These are phyloP conservation scores for Eucera pruinosa DNA, from an alignment of 2,888 invertebrate species.

Conservation along the genomic window DNA sequence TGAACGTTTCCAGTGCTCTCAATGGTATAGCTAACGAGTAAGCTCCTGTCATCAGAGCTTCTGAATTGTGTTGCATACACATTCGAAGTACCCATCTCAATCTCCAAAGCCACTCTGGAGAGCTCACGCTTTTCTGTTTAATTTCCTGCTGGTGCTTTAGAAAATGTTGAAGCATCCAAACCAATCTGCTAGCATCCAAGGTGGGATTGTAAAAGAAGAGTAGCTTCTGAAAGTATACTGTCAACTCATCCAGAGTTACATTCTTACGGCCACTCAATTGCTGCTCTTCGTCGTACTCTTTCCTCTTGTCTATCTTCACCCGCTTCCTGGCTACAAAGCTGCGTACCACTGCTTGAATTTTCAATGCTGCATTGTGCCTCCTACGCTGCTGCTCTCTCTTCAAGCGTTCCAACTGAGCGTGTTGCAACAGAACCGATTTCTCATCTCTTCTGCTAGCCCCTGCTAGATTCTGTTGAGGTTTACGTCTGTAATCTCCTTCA, in stretches of 20 bases:
- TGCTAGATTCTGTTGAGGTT: conserved; percentile 95
- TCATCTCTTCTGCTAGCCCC: conserved; percentile 92
- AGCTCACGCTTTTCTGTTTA: conserved; percentile 77
- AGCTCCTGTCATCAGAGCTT: conserved; percentile 71
- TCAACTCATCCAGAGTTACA: conserved; percentile 85
- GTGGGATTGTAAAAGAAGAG: conserved; percentile 91
- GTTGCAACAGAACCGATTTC: conserved; percentile 90
- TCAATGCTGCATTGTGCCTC: conserved; percentile 90
- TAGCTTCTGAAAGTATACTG: conserved; percentile 88
- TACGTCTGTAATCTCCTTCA: conserved; percentile 95
- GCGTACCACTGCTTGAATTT: conserved; percentile 92
- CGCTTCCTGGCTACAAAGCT: conserved; percentile 90
- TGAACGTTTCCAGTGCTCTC: conserved; percentile 92
- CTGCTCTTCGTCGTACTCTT: conserved; percentile 89
- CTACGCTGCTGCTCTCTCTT: conserved; percentile 93
- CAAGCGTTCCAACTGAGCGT: conserved; percentile 93
- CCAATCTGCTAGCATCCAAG: conserved; percentile 88
- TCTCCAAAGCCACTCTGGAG: conserved; percentile 84
- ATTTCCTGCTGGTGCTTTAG: conserved; percentile 83
- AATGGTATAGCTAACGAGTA: conserved; percentile 90
- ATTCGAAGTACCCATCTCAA: conserved; percentile 85
- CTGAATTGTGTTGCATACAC: conserved; percentile 86
- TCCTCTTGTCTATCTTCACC: conserved; percentile 88
- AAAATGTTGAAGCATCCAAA: conserved; percentile 83
- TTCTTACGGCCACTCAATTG: conserved; percentile 83